These are phyloP conservation scores for Hymenopus coronatus DNA, from an alignment of 2,888 invertebrate species.

Conservation along the genomic window DNA sequence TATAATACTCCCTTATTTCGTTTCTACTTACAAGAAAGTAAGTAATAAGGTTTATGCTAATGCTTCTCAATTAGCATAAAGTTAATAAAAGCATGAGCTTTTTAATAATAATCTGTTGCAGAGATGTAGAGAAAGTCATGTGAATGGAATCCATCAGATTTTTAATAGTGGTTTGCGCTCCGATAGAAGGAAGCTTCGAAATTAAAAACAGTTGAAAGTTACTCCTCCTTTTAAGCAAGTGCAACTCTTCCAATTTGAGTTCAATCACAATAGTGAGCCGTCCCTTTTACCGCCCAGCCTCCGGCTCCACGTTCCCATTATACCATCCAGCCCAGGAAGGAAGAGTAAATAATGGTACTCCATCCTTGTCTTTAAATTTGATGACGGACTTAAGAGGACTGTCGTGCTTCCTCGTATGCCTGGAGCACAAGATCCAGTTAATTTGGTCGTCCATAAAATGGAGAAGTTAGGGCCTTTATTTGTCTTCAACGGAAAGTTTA, in stretches of 20 bases:
- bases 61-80: no score
- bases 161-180: no score
- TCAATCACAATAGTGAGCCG: neutral
- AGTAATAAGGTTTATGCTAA: no score
- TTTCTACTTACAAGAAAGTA: no score
- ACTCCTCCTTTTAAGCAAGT: neutral
- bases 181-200: no score
- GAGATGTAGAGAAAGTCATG: no score
- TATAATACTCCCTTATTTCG: no score
- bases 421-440: neutral
- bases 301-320: neutral
- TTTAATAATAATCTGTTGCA: no score
- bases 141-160: no score
- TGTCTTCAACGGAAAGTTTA: neutral
- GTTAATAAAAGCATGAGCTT: no score
- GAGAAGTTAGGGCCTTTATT: neutral
- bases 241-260: neutral
- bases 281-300: neutral
- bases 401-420: neutral
- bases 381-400: neutral
- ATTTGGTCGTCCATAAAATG: neutral
- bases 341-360: neutral
- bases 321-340: neutral
- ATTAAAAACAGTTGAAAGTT: no score
- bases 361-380: neutral